Evolutionary conservation across 2,888 invertebrate species (phyloP).

Genomic region (Caenorhabditis wallacei): DNA sequence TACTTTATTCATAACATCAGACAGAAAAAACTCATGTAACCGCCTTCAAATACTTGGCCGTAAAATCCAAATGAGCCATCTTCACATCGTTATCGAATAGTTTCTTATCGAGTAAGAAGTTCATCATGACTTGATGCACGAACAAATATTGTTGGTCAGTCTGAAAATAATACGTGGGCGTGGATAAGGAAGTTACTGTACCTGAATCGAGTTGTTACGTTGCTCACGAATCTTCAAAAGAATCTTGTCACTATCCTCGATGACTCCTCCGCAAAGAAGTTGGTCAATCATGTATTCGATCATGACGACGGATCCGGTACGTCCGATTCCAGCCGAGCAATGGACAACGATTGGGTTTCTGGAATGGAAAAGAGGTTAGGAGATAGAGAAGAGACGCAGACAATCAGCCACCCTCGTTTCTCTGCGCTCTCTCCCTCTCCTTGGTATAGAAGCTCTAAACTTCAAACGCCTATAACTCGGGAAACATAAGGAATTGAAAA

Average conservation of each 20-base stretch:
- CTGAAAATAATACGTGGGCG: slow-evolving; percentile 32
- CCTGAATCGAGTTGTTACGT: slow-evolving; percentile 68
- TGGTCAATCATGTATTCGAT: slow-evolving; percentile 71
- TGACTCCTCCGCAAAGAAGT: slow-evolving; percentile 42
- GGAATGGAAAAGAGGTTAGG: not conserved
- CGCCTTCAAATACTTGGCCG: slow-evolving; percentile 45
- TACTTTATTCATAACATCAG: too few species aligned
- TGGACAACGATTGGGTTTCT: slow-evolving; percentile 69
- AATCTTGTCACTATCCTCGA: slow-evolving; percentile 65
- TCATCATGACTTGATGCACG: slow-evolving; percentile 69
- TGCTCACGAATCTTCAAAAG: slow-evolving; percentile 68
- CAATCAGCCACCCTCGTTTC: too few species aligned
- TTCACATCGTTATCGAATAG: slow-evolving; percentile 38
- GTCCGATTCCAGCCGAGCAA: slow-evolving; percentile 73
- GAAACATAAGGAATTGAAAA: too few species aligned
- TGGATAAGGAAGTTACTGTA: not conserved
- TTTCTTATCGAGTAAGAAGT: slow-evolving; percentile 57
- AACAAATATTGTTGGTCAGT: slow-evolving; percentile 72
- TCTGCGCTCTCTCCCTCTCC: too few species aligned
- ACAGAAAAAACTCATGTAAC: too few species aligned
- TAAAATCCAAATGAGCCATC: slow-evolving; percentile 50
- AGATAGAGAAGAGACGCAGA: slow-evolving; percentile 3
- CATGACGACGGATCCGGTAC: slow-evolving; percentile 71
- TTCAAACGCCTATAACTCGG: too few species aligned
- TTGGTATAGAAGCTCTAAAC: too few species aligned